Base-by-base conservation (phyloP, 2,113 vertebrate species). In the Paracanthobrama guichenoti region DNA sequence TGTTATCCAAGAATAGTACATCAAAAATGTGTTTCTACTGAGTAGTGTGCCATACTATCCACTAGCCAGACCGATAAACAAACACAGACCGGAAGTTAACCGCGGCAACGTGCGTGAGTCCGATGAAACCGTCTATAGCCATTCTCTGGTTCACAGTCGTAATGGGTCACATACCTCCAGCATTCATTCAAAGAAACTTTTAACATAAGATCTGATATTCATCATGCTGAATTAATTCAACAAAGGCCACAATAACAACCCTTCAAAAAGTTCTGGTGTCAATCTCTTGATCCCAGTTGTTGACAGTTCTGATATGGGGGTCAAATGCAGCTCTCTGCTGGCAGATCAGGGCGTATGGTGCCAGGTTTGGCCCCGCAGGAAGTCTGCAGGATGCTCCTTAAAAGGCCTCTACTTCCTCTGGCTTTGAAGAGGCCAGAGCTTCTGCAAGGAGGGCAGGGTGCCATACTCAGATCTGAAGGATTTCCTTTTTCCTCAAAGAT, bases 361-460 rank as follows among this genome's bases (percentile, higher is more conserved):
- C 57, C 44, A 55, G 92, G 92, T 91, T 91, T 89, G 91, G 89
- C 88, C 86, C 88, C 87, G 90, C 91, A 91, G 92, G 93, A 94
- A 94, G 89, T 90, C 91, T 92, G 87, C 88, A 92, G 93, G 93
- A 93, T 95, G 93, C 91, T 95, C 91, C 92, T 94, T 92, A 94
- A 92, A 94, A 94, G 90, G 89, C 89, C 90, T 91, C 87, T 86
- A 88, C 90, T 94, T 96, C 94, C 93, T 92, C 89, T 86, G 78
- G 90, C 93, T 95, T 95, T 95, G 92, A 95, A 93, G 92, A 92
- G 88, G 79, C 87, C 89, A 92, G 89, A 90, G 94, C 92, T 91
- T 92, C 92, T 92, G 92, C 89, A 87, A 88, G 66, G 85, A 89
- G 91, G 92, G 90, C 90, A 91, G 39, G 81, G 89, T 86, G 90